Evolutionary conservation across 2,797 vertebrate species (phyloP).

Genomic region (Acanthurus lineatus): DNA sequence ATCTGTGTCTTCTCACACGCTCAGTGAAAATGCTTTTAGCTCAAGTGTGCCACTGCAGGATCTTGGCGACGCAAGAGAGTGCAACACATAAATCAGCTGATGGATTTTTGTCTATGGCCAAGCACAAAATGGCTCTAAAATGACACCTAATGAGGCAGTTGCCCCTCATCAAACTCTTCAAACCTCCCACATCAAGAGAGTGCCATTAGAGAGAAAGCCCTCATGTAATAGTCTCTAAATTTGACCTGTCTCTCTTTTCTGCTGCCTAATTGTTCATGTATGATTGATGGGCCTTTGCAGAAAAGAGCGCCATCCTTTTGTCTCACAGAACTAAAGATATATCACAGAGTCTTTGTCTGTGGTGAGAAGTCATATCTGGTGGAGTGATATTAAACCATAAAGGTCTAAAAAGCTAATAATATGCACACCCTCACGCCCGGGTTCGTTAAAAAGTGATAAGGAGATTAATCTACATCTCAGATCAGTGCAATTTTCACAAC

Average conservation of each 20-base stretch:
- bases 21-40: conserved; percentile 31
- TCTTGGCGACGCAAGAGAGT: conserved; percentile 7
- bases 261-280: conserved; percentile 56
- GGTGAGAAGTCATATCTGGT: conserved; percentile 59
- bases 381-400: conserved; percentile 66
- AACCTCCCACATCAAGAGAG: conserved; percentile 5
- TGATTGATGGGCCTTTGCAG: conserved; percentile 62
- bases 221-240: conserved; percentile 42
- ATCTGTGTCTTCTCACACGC: conserved; percentile 27
- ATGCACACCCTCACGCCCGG: conserved; percentile 66
- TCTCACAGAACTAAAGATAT: conserved; percentile 44
- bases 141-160: conserved; percentile 26
- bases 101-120: conserved; percentile 14
- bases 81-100: conserved; percentile 39
- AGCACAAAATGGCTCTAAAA: conserved; percentile 24
- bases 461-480: conserved; percentile 71
- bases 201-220: conserved; percentile 31
- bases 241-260: conserved; percentile 33
- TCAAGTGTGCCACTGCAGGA: conserved; percentile 2
- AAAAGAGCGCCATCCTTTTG: conserved; percentile 32
- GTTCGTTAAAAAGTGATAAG: conserved; percentile 68
- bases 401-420: conserved; percentile 73
- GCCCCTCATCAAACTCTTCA: conserved; percentile 38
- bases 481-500: conserved; percentile 64
- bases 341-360: conserved; percentile 55